These are phyloP conservation scores for Xyliphius kryptos DNA, from an alignment of 2,113 vertebrate genomes.

Conservation along the genomic window DNA sequence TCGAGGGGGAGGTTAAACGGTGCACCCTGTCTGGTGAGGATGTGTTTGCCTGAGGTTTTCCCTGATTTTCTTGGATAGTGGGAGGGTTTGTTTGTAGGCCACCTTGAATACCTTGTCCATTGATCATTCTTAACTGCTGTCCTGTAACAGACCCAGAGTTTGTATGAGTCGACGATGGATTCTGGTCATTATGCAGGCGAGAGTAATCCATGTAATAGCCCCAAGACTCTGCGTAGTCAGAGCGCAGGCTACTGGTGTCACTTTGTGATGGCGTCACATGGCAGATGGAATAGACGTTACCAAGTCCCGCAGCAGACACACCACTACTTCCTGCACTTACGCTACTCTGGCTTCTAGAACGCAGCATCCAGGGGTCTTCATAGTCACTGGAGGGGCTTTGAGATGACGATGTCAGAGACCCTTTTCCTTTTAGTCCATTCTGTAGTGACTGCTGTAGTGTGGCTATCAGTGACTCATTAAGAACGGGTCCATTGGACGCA, in stretches of 20 bases:
- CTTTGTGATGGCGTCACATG: slow-evolving; percentile 85
- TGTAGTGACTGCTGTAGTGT: slow-evolving; percentile 87
- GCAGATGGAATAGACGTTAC: slow-evolving; percentile 78
- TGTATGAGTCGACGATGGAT: slow-evolving; percentile 51
- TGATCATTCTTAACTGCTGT: slow-evolving; percentile 56
- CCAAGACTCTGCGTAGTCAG: slow-evolving; percentile 89
- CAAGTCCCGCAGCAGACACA: slow-evolving; percentile 69
- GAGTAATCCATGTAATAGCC: slow-evolving; percentile 83
- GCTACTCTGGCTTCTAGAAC: slow-evolving; percentile 87
- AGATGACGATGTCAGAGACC: slow-evolving; percentile 76
- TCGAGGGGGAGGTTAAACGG: slow-evolving; percentile 88
- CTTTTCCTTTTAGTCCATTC: slow-evolving; percentile 74
- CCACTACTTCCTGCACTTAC: slow-evolving; percentile 78
- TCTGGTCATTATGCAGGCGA: slow-evolving; percentile 58
- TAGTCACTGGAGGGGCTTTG: slow-evolving; percentile 90
- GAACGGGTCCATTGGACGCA: slow-evolving; percentile 66
- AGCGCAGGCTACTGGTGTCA: slow-evolving; percentile 88
- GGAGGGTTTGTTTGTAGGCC: slow-evolving; percentile 52
- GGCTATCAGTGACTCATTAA: slow-evolving; percentile 86
- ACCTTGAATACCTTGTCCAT: slow-evolving; percentile 54
- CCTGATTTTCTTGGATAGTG: slow-evolving; percentile 46
- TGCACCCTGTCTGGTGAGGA: slow-evolving; percentile 84
- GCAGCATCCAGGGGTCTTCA: slow-evolving; percentile 86
- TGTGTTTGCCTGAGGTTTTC: slow-evolving; percentile 68
- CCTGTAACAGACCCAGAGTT: slow-evolving; percentile 39